Base-by-base conservation (phyloP, 23 tunicate genomes). In the Botrylloides violaceus region DNA sequence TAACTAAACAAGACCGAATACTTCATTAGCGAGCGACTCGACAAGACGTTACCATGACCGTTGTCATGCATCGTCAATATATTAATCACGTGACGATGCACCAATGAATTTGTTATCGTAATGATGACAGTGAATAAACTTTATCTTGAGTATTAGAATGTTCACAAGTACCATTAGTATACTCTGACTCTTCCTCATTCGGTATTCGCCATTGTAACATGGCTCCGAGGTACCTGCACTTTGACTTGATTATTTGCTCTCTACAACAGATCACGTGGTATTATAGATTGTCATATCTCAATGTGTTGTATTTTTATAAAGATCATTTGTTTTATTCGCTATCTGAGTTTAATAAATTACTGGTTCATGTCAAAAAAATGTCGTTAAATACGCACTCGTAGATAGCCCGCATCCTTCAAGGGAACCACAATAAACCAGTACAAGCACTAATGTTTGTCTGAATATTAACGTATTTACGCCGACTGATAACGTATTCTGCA, bases 321-420 rank as follows among this genome's bases (percentile, higher is more conserved):
- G 12, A 43, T 43, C 53, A 43, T 43, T 43, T 43, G 53, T 43
- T 43, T 43, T 43, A 43, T 43, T 43, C 53, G 53, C 53, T 43
- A 43, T 7, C 53, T 15, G 9, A 43, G 53, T 43, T 43, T 43
- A 43, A 43, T 43, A 43, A 43, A 43, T 43, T 43, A 43, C 53
- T 43, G 53, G 53, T 43, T 43, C 53, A 43, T 43, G 53, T 43
- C 53, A 43, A 43, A 43, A 43, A 43, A 7, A 43, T 43, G 53
- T 43, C 9, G 53, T 43, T 43, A 43, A 43, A 43, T 43, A 43
- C 53, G 53, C 53, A 43, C 53, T 43, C 53, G 53, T 43, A 43
- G 53, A 43, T 43, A 43, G 9, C 53, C 9, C 53, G 53, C 53
- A 43, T 43, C 53, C 53, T 43, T 43, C 53, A 43, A 43, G 53